Evolutionary conservation across 2,888 invertebrate genomes (phyloP).

Genomic region (Bugula neritina): DNA sequence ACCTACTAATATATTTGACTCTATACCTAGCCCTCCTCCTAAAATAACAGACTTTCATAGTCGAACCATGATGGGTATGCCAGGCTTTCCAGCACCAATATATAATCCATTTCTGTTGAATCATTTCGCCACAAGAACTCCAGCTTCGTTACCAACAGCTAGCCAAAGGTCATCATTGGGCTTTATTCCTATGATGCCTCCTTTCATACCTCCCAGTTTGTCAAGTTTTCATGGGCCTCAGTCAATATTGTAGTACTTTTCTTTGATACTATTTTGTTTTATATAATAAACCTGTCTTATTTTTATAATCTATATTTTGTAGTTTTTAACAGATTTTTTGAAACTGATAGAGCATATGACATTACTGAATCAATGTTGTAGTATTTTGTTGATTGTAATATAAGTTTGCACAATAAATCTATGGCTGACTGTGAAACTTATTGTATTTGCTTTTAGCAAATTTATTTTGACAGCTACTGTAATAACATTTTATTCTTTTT

Average conservation of each 20-base stretch:
- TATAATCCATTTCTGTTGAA: conserved; percentile 24
- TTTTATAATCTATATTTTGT: not conserved
- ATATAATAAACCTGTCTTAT: not conserved
- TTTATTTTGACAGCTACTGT: not conserved
- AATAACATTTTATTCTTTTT: too few species aligned
- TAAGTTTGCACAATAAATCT: too few species aligned
- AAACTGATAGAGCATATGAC: too few species aligned
- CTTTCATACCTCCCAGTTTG: conserved; percentile 9
- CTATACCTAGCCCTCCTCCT: conserved; percentile 47
- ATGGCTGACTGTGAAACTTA: too few species aligned
- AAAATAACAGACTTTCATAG: conserved; percentile 41
- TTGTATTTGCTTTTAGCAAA: not conserved
- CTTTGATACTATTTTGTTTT: not conserved
- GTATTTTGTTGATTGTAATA: too few species aligned
- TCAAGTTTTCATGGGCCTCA: not conserved
- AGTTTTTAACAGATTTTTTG: conserved; percentile 1
- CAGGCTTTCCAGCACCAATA: not conserved
- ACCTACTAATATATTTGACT: conserved; percentile 44
- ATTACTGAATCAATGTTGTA: too few species aligned
- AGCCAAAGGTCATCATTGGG: conserved; percentile 18
- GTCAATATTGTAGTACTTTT: not conserved
- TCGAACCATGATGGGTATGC: not conserved
- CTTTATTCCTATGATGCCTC: conserved; percentile 2
- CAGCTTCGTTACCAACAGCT: not conserved
- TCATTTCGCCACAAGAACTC: not conserved